These are phyloP conservation scores for Pluvianellus socialis DNA, from an alignment of 2,113 vertebrate genomes.

Conservation along the genomic window DNA sequence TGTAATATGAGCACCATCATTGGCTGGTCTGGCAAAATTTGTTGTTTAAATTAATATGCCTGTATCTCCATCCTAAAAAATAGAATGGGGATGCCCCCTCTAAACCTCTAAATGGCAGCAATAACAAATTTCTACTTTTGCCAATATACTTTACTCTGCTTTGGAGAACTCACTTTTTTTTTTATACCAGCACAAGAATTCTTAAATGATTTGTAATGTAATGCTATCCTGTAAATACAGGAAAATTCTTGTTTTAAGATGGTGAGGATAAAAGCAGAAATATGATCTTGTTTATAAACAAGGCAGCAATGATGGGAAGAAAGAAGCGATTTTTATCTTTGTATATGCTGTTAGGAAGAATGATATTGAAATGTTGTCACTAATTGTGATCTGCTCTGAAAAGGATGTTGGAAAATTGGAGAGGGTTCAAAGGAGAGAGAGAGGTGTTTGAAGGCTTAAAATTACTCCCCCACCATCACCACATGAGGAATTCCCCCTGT, in stretches of 20 bases:
- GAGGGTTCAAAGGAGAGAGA: background rate
- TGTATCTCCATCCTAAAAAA: background rate
- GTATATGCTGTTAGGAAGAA: background rate
- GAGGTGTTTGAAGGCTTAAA: background rate
- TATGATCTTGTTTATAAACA: background rate
- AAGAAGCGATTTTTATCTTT: background rate
- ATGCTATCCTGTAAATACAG: background rate
- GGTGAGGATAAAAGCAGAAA: background rate
- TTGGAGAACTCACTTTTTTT: background rate
- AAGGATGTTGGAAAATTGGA: constrained; percentile 28
- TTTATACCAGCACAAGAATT: background rate
- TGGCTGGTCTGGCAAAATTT: background rate
- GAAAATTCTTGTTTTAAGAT: background rate
- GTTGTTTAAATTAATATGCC: background rate
- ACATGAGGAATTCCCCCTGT: constrained; percentile 19
- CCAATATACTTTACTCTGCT: background rate
- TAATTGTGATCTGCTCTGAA: background rate
- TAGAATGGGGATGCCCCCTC: background rate
- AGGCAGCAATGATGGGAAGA: background rate
- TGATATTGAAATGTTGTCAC: background rate
- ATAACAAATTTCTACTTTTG: background rate
- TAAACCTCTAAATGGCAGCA: background rate
- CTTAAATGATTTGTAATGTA: background rate
- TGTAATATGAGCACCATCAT: background rate
- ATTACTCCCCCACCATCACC: background rate